Evolutionary conservation across 1,140 invertebrate species (phyloP), one percentile per base, ranked within the genome.

Genomic region (Papilio glaucus): DNA sequence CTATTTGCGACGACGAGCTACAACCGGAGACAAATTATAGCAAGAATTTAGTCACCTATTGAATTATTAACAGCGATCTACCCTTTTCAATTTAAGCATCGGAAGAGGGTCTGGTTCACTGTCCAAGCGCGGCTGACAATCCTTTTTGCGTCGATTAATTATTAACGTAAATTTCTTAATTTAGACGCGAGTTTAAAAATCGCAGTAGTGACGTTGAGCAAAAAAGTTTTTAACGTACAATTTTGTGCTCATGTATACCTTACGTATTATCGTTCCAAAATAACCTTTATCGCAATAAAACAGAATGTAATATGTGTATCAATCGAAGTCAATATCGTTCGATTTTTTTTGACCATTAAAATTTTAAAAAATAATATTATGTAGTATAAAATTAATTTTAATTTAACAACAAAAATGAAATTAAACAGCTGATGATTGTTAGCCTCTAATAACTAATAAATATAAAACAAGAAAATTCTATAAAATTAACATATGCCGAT

Each of bases 81-180:
- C 90, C 90, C 90, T 90, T 88, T 90, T 92, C 89, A 91, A 91
- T 91, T 69, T 90, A 89, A 77, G 79, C 86, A 88, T 85, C 81
- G 86, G 82, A 89, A 87, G 85, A 85, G 85, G 89, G 87, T 82
- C 78, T 85, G 87, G 78, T 84, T 84, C 82, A 73, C 85, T 90
- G 90, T 88, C 90, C 90, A 85, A 83, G 80, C 83, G 78, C 79
- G 80, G 80, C 80, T 90, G 90, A 92, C 88, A 92, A 88, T 87
- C 89, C 90, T 91, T 91, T 92, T 92, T 92, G 80, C 83, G 85
- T 69, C 79, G 77, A 73, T 92, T 88, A 90, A 90, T 91, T 88
- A 91, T 92, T 92, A 76, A 92, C 76, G 84, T 42, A 89, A 88
- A 89, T 91, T 91, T 87, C 90, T 90, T 90, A 88, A 92, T 88